Conservation (phyloP, 2,888 invertebrate genomes). For the Sisyra nigra region DNA sequence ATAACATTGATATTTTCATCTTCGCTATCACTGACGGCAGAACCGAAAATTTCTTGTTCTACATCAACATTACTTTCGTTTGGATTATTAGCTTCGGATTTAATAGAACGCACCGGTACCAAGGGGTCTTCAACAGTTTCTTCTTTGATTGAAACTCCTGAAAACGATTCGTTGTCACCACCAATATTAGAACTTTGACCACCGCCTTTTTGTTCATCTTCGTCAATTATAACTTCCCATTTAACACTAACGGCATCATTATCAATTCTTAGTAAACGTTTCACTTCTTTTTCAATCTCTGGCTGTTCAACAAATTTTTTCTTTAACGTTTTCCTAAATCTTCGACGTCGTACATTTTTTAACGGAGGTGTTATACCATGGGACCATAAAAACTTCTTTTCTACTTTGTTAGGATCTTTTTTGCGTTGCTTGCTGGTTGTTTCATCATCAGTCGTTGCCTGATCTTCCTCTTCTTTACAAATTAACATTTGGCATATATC, state of each 20-base stretch:
- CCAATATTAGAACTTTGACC: background rate
- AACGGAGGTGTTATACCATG: slow-evolving; percentile 93
- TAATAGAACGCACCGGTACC: slow-evolving; percentile 15
- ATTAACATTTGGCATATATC: slow-evolving; percentile 88
- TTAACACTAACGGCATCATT: slow-evolving; percentile 79
- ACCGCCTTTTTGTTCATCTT: slow-evolving; percentile 6
- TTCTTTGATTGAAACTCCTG: no score
- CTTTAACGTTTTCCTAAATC: slow-evolving; percentile 87
- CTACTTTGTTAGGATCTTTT: slow-evolving; percentile 61
- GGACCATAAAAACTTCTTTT: slow-evolving; percentile 86
- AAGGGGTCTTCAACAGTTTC: no score
- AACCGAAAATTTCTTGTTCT: slow-evolving; percentile 83
- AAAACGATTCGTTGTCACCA: no score
- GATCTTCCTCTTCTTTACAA: slow-evolving; percentile 78
- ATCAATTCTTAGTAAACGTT: slow-evolving; percentile 75
- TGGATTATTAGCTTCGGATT: slow-evolving; percentile 7
- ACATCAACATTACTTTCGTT: slow-evolving; percentile 17
- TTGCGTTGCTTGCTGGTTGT: slow-evolving; percentile 64
- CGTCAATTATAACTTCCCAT: slow-evolving; percentile 71
- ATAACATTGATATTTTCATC: slow-evolving; percentile 54
- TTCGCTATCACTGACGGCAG: slow-evolving; percentile 81
- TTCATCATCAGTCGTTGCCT: slow-evolving; percentile 57
- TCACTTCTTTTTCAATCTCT: slow-evolving; percentile 96
- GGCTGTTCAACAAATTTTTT: slow-evolving; percentile 96
- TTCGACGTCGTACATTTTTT: slow-evolving; percentile 83